phyloP scores from a whole-genome alignment of 2,113 vertebrate species.

The Onychostoma macrolepis region DNA sequence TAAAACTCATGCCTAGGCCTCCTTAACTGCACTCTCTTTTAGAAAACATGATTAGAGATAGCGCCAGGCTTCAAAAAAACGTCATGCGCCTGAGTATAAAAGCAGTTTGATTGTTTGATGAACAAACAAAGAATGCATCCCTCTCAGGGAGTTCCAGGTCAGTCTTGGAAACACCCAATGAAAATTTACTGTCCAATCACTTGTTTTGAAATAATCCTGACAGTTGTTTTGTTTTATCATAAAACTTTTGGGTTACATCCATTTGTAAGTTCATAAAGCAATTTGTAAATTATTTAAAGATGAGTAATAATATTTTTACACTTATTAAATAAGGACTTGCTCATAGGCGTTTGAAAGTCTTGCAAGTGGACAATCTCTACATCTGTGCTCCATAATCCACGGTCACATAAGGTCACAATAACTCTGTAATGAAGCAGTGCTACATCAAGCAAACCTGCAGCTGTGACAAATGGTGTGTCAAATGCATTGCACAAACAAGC shows the following conservation, averaged over 20 bases:
- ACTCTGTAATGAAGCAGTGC: not conserved
- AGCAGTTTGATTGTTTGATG: slow-evolving; percentile 37
- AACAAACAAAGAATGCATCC: slow-evolving; percentile 32
- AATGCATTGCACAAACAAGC: slow-evolving; percentile 45
- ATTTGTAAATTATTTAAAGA: not conserved
- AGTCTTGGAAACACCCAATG: not conserved
- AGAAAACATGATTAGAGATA: slow-evolving; percentile 45
- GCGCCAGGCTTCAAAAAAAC: slow-evolving; percentile 18
- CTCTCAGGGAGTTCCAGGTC: not conserved
- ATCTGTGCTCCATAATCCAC: slow-evolving; percentile 15
- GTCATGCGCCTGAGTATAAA: not conserved
- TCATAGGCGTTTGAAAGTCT: not conserved
- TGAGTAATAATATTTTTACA: not conserved
- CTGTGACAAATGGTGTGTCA: slow-evolving; percentile 48
- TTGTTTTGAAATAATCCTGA: not conserved
- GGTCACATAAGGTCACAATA: slow-evolving; percentile 4
- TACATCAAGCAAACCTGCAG: slow-evolving; percentile 2
- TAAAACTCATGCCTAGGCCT: slow-evolving; percentile 44
- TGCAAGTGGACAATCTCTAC: not conserved
- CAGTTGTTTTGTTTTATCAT: not conserved
- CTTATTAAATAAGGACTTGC: not conserved
- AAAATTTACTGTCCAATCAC: not conserved
- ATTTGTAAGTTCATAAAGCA: not conserved
- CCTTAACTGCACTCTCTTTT: slow-evolving; percentile 38
- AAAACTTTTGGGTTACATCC: not conserved